A percentile compares a stretch with the other conserved stretches of the same genome.
These are phyloP conservation scores for Timandra comae DNA, from an alignment of 2,888 invertebrate genomes.

Conservation along the genomic window DNA sequence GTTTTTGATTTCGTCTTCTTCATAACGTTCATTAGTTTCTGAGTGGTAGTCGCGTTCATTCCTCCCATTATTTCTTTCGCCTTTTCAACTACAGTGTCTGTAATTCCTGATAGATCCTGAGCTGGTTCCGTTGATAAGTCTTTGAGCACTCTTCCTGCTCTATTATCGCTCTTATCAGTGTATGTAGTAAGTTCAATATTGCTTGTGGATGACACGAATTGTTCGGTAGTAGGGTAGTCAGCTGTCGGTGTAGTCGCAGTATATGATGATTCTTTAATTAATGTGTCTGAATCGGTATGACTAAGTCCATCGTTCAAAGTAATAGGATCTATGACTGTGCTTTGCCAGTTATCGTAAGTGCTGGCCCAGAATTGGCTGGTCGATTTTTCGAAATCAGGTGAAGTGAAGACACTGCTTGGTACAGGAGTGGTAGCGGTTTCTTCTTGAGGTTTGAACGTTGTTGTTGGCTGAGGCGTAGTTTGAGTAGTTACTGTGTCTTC, in stretches of 20 bases:
- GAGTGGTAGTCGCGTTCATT: constrained; percentile 84
- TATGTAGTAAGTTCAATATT: constrained; percentile 43
- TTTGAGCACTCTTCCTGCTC: constrained; percentile 52
- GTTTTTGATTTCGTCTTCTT: constrained; percentile 87
- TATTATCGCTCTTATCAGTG: constrained; percentile 31
- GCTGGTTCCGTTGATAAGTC: constrained; percentile 64
- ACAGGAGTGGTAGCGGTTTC: constrained; percentile 45
- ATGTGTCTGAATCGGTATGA: constrained; percentile 42
- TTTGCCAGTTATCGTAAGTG: constrained; percentile 77
- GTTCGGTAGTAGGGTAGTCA: constrained; percentile 47
- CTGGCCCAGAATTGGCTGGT: constrained; percentile 70
- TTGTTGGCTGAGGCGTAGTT: constrained; percentile 7
- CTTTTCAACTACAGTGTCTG: constrained; percentile 80
- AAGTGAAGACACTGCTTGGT: constrained; percentile 50
- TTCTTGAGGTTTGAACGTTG: constrained; percentile 42
- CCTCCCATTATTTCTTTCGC: constrained; percentile 86
- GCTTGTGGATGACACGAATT: constrained; percentile 46
- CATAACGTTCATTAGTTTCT: constrained; percentile 87
- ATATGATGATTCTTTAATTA: constrained; percentile 17
- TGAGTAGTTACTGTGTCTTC: background rate
- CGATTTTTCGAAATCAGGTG: constrained; percentile 55
- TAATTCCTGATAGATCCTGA: constrained; percentile 80
- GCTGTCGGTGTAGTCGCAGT: constrained; percentile 39
- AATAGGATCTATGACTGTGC: constrained; percentile 83
- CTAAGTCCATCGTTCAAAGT: constrained; percentile 82